Evolutionary conservation across 2,888 invertebrate genomes (phyloP).

Genomic region (Tetheella fluctuosa): DNA sequence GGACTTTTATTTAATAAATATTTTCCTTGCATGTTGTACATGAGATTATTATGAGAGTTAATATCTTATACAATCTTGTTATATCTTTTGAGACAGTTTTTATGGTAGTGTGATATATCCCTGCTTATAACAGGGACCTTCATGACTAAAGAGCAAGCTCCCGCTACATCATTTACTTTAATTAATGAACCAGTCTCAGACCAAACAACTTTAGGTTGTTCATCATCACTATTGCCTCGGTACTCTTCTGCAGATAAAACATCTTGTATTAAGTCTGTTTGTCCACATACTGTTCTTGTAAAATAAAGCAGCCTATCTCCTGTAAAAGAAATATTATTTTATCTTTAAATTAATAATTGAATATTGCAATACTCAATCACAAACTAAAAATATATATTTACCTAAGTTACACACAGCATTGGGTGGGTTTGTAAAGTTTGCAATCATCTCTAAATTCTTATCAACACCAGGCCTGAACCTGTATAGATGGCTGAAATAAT

Average conservation of each 20-base stretch:
- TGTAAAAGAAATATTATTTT: conserved; percentile 32
- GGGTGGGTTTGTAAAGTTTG: conserved; percentile 55
- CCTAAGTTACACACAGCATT: conserved; percentile 62
- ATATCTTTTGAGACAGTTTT: conserved; percentile 49
- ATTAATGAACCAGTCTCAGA: conserved; percentile 36
- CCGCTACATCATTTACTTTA: conserved; percentile 63
- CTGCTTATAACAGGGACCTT: conserved; percentile 46
- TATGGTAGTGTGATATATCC: conserved; percentile 50
- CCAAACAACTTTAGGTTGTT: conserved; percentile 46
- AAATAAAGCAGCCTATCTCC: conserved; percentile 59
- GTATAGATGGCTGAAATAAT: conserved; percentile 60
- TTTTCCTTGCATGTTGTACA: not conserved
- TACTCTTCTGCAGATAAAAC: conserved; percentile 58
- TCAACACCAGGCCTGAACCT: conserved; percentile 62
- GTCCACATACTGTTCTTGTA: conserved; percentile 51
- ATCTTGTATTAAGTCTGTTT: conserved; percentile 29
- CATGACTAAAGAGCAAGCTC: conserved; percentile 55
- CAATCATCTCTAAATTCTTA: conserved; percentile 45
- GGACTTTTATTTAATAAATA: conserved; percentile 23
- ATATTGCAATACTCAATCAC: too few species aligned
- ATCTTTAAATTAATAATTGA: too few species aligned
- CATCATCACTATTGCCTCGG: conserved; percentile 25
- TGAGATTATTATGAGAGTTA: not conserved
- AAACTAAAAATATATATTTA: conserved; percentile 37
- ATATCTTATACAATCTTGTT: conserved; percentile 9